Base-by-base conservation (phyloP, 1,140 invertebrate species). In the Leptonema lineaticorne region DNA sequence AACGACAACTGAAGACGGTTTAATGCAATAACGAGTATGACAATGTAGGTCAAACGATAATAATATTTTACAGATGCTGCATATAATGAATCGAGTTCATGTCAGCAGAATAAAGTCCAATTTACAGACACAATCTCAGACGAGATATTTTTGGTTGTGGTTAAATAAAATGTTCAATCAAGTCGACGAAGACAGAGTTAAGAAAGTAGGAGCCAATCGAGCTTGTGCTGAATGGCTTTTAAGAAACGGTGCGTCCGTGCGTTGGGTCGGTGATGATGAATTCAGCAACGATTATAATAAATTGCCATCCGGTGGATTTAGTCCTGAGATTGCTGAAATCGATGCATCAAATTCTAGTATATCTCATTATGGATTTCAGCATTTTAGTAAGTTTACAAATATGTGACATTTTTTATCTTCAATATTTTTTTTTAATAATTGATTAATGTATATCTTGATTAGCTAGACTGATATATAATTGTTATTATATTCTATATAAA, bases 161-260 rank as follows among this genome's bases (percentile, higher is more conserved):
- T 76, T 85, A 0, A 85, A 85, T 72, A 79, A 83, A 76, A 84
- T 84, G 76, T 86, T 85, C 69, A 84, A 91, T 83, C 81, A 79
- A 68, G 85, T 89, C 63, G 91, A 92, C 77, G 71, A 80, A 26
- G 80, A 85, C 5, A 79, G 92, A 72, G 85, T 93, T 28, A 86
- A 89, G 77, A 78, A 85, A 73, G 83, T 94, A 67, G 94, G 94
- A 0, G 86, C 93, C 2, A 93, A 96, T 77, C 76, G 89, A 75
- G 90, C 90, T n/a, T 95, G 93, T 82, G 92, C 94, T 2, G 94
- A 96, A 81, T 96, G 94, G 95, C 81, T 96, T 9, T 77, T 94
- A 46, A 80, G 87, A 75, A 93, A 93, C 82, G 93, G 93, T 9
- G 93, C 90, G 18, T 79, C 82, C 67, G 84, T 95, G 0, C 87